Conservation (phyloP, 2,113 vertebrate species). For the Cyanoramphus novaezelandiae region DNA sequence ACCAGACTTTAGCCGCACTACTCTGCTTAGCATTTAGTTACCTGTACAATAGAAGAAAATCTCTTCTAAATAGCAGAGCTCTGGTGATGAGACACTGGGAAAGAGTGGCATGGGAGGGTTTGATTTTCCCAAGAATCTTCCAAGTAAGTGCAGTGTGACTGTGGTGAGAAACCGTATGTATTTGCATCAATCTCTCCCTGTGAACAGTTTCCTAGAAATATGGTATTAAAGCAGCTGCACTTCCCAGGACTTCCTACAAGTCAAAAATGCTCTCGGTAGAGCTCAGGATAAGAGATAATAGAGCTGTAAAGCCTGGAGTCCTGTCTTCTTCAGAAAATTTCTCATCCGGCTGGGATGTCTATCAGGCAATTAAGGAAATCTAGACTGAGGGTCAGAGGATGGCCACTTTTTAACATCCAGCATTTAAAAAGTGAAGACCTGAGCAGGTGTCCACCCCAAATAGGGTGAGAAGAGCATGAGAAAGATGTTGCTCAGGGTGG, state of each 20-base stretch:
- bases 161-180: background rate
- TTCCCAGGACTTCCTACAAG: background rate
- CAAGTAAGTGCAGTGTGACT: background rate
- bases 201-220: background rate
- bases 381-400: background rate
- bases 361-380: background rate
- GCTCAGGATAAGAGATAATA: background rate
- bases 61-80: background rate
- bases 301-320: background rate
- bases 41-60: background rate
- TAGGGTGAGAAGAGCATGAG: background rate
- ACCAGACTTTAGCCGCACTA: background rate
- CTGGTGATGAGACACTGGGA: background rate
- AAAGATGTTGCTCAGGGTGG: accelerated
- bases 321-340: background rate
- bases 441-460: background rate
- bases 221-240: background rate
- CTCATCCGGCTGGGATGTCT: background rate
- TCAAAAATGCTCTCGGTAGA: background rate
- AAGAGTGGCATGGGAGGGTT: background rate
- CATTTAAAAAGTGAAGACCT: background rate
- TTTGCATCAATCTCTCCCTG: background rate
- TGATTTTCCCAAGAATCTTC: background rate
- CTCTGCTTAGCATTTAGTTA: background rate
- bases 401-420: background rate